Evolutionary conservation across 2,888 invertebrate species (phyloP).

Genomic region (Malthinus seriepunctatus): DNA sequence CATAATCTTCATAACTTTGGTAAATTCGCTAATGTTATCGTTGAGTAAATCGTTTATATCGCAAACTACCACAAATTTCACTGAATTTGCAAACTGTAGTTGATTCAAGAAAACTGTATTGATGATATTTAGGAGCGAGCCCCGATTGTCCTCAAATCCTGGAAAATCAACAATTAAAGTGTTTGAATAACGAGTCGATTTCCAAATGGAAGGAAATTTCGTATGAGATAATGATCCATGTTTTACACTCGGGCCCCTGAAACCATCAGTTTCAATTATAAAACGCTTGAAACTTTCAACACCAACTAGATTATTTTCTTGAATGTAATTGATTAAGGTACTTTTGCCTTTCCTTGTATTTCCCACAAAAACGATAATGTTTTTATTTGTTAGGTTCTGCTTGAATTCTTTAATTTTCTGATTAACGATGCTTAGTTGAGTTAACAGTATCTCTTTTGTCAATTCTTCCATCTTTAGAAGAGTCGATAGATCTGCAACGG

Average conservation of each 20-base stretch:
- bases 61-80: constrained; percentile 12
- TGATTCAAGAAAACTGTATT: constrained; percentile 15
- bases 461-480: neutral
- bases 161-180: constrained; percentile 12
- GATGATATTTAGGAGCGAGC: constrained; percentile 6
- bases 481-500: too few species aligned
- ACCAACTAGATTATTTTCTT: constrained; percentile 7
- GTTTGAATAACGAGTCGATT: neutral
- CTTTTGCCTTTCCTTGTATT: constrained; percentile 21
- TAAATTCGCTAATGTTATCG: constrained; percentile 13
- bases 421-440: neutral
- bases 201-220: constrained; percentile 9
- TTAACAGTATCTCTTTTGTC: neutral
- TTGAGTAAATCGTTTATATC: constrained; percentile 14
- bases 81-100: constrained; percentile 1
- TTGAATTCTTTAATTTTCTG: neutral
- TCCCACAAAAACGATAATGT: constrained; percentile 11
- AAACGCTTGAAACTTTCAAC: neutral
- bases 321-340: constrained; percentile 9
- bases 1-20: constrained; percentile 4
- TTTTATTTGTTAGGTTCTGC: constrained; percentile 8
- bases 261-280: neutral
- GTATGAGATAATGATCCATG: constrained; percentile 15
- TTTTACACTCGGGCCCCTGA: constrained; percentile 6
- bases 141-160: constrained; percentile 19